Percentiles rank a stretch among this genome's conserved stretches.
Evolutionary conservation across 2,797 vertebrate species (phyloP).

Genomic region (Rhinichthys osculus): DNA sequence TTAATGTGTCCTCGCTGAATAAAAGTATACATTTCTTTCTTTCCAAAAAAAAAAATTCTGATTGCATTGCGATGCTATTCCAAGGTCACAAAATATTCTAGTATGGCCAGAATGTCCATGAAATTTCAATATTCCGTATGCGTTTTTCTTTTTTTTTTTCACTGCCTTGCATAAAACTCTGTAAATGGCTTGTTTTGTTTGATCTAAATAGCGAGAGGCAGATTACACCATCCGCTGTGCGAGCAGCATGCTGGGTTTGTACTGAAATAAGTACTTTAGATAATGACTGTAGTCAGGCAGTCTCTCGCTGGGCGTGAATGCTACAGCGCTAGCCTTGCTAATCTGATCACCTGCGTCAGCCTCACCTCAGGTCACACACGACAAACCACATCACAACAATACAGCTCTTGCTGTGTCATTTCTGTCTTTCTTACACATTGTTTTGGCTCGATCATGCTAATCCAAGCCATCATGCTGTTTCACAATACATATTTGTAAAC

Average conservation of each 20-base stretch:
- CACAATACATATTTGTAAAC: slow-evolving; percentile 7
- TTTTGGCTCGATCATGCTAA: slow-evolving; percentile 71
- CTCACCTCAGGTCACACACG: slow-evolving; percentile 68
- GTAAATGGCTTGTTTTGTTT: slow-evolving; percentile 24
- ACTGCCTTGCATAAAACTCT: slow-evolving; percentile 4
- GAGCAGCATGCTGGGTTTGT: slow-evolving; percentile 38
- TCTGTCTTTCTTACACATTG: slow-evolving; percentile 70
- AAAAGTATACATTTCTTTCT: background rate
- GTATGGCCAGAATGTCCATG: background rate
- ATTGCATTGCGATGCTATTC: background rate
- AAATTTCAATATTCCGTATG: background rate
- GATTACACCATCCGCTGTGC: slow-evolving; percentile 34
- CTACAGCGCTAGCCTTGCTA: slow-evolving; percentile 61
- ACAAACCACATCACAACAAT: slow-evolving; percentile 72
- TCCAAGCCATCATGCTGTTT: slow-evolving; percentile 56
- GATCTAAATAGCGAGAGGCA: slow-evolving; percentile 27
- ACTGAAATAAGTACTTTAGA: slow-evolving; percentile 46
- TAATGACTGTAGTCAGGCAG: slow-evolving; percentile 68
- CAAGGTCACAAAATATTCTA: background rate
- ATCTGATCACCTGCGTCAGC: slow-evolving; percentile 73
- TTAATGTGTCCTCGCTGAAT: background rate
- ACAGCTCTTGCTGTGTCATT: slow-evolving; percentile 72
- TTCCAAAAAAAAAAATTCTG: background rate
- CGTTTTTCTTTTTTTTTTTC: background rate
- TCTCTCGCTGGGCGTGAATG: slow-evolving; percentile 52